phyloP scores from a whole-genome alignment of 2,797 vertebrate species.

The Poeciliopsis infans region DNA sequence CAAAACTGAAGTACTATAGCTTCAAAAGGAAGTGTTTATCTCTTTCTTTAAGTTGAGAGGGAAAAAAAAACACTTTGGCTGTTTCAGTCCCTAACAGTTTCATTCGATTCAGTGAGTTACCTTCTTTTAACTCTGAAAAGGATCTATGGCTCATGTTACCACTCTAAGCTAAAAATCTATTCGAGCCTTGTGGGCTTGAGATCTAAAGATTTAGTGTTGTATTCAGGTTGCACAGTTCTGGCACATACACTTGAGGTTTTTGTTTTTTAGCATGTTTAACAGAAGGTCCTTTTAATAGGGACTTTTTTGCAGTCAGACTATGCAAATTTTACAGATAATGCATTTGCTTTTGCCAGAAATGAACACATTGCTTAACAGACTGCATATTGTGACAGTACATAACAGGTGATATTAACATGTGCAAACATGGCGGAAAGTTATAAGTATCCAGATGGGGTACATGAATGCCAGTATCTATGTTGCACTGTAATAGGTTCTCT shows the following conservation, averaged over 20 bases:
- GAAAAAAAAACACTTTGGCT: constrained; percentile 31
- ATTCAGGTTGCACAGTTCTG: constrained; percentile 72
- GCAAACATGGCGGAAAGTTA: constrained; percentile 13
- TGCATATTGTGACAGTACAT: constrained; percentile 27
- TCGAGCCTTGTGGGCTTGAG: constrained; percentile 63
- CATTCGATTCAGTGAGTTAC: constrained; percentile 56
- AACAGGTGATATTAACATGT: constrained; percentile 7
- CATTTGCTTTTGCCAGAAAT: constrained; percentile 60
- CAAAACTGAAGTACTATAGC: neutral
- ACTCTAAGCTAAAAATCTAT: constrained; percentile 79
- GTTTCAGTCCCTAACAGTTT: constrained; percentile 45
- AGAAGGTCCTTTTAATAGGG: constrained; percentile 75
- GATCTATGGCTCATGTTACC: constrained; percentile 73
- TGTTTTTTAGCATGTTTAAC: constrained; percentile 79
- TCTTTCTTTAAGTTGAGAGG: constrained; percentile 18
- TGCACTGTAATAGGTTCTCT: constrained; percentile 24
- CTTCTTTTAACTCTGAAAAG: constrained; percentile 62
- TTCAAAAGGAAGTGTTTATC: constrained; percentile 6
- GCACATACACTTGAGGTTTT: constrained; percentile 71
- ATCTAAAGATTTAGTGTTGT: constrained; percentile 79
- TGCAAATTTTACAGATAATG: constrained; percentile 75
- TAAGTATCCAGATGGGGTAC: constrained; percentile 39
- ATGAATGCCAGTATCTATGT: constrained; percentile 28
- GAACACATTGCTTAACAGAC: constrained; percentile 26
- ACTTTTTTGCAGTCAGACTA: constrained; percentile 76